Conservation (phyloP, 2,113 vertebrate species). For the Rhegmatorhina hoffmannsi region DNA sequence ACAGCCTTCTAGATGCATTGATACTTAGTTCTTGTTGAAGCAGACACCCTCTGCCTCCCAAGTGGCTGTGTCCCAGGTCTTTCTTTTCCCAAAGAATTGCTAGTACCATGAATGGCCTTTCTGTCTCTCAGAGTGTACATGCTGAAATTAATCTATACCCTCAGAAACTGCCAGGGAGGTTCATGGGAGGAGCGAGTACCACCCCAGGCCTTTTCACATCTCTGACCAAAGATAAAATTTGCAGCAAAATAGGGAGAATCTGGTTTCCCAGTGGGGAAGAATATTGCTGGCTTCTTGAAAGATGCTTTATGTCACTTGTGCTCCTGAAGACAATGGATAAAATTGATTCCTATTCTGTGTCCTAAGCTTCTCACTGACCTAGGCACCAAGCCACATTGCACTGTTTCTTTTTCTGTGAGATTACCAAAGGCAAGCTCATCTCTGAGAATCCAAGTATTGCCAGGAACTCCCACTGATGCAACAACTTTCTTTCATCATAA, state of each 20-base stretch:
- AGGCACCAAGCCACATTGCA: not conserved
- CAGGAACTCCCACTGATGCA: constrained; percentile 7
- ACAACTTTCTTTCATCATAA: not conserved
- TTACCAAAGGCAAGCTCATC: not conserved
- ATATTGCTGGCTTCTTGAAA: not conserved
- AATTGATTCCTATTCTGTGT: not conserved
- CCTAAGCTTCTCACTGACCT: not conserved
- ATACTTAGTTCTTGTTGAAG: not conserved
- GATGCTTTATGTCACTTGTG: not conserved
- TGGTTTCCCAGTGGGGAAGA: not conserved
- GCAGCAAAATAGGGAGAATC: not conserved
- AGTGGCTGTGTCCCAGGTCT: not conserved
- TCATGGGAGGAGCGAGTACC: not conserved
- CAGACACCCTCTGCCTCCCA: too few relatives aligned
- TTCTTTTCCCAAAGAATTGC: not conserved
- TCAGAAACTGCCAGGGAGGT: not conserved
- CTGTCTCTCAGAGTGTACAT: not conserved
- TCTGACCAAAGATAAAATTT: not conserved
- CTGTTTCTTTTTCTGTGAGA: not conserved
- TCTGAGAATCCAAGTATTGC: not conserved
- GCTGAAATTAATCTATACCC: not conserved
- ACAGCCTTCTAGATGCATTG: not conserved
- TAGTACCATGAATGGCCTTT: not conserved
- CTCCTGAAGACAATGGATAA: not conserved
- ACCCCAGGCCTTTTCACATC: not conserved